Evolutionary conservation across 2,113 vertebrate species (phyloP).

Genomic region (Microtus ochrogaster): DNA sequence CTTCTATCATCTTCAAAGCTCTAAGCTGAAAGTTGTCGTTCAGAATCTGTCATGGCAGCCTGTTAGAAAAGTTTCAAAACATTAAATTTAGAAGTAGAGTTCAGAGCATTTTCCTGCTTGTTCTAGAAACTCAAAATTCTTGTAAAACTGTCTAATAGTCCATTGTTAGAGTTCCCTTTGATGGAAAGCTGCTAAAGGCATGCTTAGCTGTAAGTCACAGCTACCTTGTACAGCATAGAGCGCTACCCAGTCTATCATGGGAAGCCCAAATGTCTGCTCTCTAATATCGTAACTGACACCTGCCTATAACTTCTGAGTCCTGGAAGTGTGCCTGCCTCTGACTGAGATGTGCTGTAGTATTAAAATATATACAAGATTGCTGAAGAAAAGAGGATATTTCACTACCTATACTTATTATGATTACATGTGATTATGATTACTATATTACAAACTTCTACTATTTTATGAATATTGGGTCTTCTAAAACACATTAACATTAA

Average conservation of each 20-base stretch:
- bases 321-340: constrained; percentile 18
- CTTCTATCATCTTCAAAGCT: constrained; percentile 22
- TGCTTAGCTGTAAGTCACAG: not conserved
- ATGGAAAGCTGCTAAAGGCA: not conserved
- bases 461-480: not conserved
- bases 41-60: constrained; percentile 51
- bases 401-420: constrained; percentile 14
- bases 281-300: not conserved
- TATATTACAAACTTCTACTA: not conserved
- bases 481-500: constrained; percentile 40
- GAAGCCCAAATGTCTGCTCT: not conserved
- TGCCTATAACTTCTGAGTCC: not conserved
- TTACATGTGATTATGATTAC: constrained; percentile 36
- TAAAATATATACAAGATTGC: constrained; percentile 18
- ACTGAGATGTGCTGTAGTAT: not conserved
- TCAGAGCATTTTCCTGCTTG: constrained; percentile 2
- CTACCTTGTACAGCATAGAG: not conserved
- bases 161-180: not conserved
- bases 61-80: constrained; percentile 65
- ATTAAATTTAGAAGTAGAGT: constrained; percentile 52
- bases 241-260: not conserved
- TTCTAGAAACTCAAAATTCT: constrained; percentile 51
- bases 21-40: constrained; percentile 61
- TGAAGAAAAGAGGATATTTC: constrained; percentile 25
- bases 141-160: constrained; percentile 4